Conservation (phyloP, 2,888 invertebrate species). For the Parnassius glacialis region DNA sequence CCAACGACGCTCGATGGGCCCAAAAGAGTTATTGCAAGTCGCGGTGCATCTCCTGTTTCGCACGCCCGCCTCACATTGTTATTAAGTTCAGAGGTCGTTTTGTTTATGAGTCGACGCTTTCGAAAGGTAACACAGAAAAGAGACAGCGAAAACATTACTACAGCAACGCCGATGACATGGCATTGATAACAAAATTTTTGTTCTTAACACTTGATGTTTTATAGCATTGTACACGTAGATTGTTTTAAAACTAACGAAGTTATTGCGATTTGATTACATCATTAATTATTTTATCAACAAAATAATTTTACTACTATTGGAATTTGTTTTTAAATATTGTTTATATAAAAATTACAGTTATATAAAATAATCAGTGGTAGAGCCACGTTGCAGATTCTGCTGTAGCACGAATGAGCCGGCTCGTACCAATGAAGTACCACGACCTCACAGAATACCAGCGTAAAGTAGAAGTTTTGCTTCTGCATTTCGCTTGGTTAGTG, state of each 20-base stretch:
- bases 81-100: constrained; percentile 78
- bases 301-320: background rate
- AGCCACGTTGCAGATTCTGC: too few relatives aligned
- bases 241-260: too few relatives aligned
- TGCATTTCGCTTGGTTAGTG: too few relatives aligned
- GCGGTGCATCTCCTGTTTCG: constrained; percentile 76
- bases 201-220: constrained; percentile 33
- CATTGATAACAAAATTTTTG: constrained; percentile 75
- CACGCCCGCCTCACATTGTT: constrained; percentile 78
- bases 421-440: too few relatives aligned
- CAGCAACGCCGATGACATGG: constrained; percentile 72
- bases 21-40: constrained; percentile 74
- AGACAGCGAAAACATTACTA: constrained; percentile 67
- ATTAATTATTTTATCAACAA: background rate
- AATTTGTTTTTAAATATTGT: too few relatives aligned
- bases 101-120: constrained; percentile 78
- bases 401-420: too few relatives aligned
- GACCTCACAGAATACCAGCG: too few relatives aligned
- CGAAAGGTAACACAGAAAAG: constrained; percentile 74
- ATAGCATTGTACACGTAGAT: too few relatives aligned
- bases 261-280: too few relatives aligned
- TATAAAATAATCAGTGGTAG: too few relatives aligned
- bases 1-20: constrained; percentile 59
- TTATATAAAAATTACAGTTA: too few relatives aligned
- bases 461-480: too few relatives aligned